Evolutionary conservation across 2,113 vertebrate species (phyloP).

Genomic region (Pica pica): DNA sequence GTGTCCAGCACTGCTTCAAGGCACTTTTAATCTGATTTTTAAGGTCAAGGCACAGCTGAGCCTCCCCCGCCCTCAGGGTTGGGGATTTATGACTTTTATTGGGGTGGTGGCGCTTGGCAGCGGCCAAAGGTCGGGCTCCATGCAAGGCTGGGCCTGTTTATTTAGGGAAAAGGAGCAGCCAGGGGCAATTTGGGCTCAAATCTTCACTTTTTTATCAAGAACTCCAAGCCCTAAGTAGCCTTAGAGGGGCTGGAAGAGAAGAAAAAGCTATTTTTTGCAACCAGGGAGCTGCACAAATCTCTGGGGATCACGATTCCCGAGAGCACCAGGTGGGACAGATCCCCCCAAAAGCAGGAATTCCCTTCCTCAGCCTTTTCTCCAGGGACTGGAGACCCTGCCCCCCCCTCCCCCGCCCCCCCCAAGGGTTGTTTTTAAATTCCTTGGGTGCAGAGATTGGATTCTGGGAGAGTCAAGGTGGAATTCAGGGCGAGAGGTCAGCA

Average conservation of each 20-base stretch:
- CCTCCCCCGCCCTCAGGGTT: fast-evolving
- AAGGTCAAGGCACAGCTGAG: not conserved
- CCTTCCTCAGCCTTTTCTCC: not conserved
- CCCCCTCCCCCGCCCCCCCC: too few species aligned
- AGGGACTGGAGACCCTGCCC: too few species aligned
- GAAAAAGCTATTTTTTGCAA: not conserved
- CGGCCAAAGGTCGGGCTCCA: not conserved
- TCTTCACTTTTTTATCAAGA: not conserved
- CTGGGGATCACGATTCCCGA: not conserved
- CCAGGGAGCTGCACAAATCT: fast-evolving
- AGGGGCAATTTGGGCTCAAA: not conserved
- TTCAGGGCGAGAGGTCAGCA: not conserved
- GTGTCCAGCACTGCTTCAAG: not conserved
- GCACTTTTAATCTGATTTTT: not conserved
- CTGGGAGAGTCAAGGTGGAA: not conserved
- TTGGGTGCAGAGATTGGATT: not conserved
- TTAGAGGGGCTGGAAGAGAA: not conserved
- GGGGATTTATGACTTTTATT: not conserved
- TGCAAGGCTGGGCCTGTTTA: not conserved
- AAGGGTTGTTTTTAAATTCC: not conserved
- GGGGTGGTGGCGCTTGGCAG: fast-evolving
- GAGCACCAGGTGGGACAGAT: fast-evolving
- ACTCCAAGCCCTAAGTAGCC: not conserved
- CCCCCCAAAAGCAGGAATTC: not conserved
- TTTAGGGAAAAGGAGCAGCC: not conserved